Base-by-base conservation (phyloP, 2,888 invertebrate species). In the Chesias legatella region DNA sequence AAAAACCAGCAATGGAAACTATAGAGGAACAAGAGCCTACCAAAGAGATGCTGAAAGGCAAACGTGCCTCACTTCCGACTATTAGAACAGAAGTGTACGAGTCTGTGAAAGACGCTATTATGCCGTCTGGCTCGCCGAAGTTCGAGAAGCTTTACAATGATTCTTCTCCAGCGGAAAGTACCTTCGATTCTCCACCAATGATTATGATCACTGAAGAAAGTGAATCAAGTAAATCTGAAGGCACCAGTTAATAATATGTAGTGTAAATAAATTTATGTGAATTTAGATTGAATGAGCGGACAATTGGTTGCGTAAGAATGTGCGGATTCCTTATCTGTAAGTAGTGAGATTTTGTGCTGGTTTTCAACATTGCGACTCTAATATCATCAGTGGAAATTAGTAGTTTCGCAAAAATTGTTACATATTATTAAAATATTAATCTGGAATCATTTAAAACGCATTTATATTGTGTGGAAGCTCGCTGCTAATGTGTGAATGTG, bases 81-180 rank as follows among this genome's bases (percentile, higher is more conserved):
- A 84, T 88, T 24, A 79, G 73, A 35, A 74, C 85, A 6, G 90
- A 91, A 48, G 71, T 90, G 48, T 91, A 90, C 51, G 90, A 89
- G 27, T 84, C 90, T 40, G 86, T 90, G 7, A 89, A 88, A 52
- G 90, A 90, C 28, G 85, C 77, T 7, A 84, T 90, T 28, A 57
- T 88, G 2, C 86, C 90, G 0, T 72, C 79, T 11, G 79, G 81
- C 1, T 89, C 89, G n/a, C 90, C 90, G 0, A 90, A 90, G 57
- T 91, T 91, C 60, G 91, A 91, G 62, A 86, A 89, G 50, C 66
- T 91, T 10, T 79, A 76, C 45, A 90, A 91, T 60, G 90, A 91
- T 32, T 76, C 79, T 23, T 90, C 90, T 25, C 73, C 80, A 6
- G 71, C 67, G 31, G 83, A 80, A 13, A 60, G 55, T 9, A 58